Conservation (phyloP, 2,113 vertebrate genomes). For the Mormyrus iriodes region DNA sequence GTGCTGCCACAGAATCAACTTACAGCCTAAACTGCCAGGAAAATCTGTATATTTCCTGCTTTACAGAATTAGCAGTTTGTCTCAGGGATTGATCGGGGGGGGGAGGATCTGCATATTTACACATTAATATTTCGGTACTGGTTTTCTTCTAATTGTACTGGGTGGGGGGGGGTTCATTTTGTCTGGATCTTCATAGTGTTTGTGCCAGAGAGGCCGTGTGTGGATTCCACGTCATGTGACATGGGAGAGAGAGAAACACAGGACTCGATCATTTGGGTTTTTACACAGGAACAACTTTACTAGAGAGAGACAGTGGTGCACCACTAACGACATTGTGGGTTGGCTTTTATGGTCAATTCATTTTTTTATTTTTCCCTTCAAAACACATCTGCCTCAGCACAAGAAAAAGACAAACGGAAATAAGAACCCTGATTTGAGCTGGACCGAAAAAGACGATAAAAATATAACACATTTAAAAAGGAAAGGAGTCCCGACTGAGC, state of each 20-base stretch:
- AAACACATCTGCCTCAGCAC: constrained; percentile 15
- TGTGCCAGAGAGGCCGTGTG: constrained; percentile 37
- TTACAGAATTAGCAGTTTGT: neutral
- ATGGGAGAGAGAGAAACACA: neutral
- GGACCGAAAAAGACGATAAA: too few relatives aligned
- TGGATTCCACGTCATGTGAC: constrained; percentile 32
- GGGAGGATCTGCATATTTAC: neutral
- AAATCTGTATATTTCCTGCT: neutral
- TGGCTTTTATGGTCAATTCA: constrained; percentile 62
- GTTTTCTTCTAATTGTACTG: neutral
- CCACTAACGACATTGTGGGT: constrained; percentile 64
- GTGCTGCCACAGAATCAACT: neutral
- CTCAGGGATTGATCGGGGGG: neutral
- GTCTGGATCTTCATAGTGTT: constrained; percentile 4
- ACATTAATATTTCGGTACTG: neutral
- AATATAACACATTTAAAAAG: neutral
- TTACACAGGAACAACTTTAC: constrained; percentile 61
- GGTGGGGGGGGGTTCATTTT: neutral
- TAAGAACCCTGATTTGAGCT: neutral
- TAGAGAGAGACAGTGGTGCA: constrained; percentile 56
- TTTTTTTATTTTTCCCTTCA: constrained; percentile 50
- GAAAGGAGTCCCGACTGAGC: neutral
- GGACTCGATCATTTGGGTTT: constrained; percentile 28
- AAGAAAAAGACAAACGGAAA: constrained; percentile 5
- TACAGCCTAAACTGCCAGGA: neutral